These are phyloP conservation scores for Frankliniella fusca DNA, from an alignment of 2,888 invertebrate genomes.

Conservation along the genomic window DNA sequence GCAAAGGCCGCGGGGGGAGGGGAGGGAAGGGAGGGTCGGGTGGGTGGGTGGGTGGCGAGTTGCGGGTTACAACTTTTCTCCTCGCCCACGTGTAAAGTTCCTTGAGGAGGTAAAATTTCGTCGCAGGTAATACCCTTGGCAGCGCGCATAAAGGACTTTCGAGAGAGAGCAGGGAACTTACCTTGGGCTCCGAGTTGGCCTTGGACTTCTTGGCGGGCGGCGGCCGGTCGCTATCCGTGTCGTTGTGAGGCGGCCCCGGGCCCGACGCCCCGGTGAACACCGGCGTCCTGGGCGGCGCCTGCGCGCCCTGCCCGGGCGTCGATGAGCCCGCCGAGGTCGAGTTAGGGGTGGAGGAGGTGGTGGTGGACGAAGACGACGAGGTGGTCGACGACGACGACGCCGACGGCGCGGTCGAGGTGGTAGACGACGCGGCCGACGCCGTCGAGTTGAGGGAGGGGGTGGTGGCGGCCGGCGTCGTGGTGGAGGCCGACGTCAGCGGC, in stretches of 20 bases:
- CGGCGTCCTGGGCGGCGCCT: slow-evolving; percentile 50
- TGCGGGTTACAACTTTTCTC: too few species aligned
- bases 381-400: slow-evolving; percentile 52
- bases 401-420: slow-evolving; percentile 42
- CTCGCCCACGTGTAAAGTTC: too few species aligned
- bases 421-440: slow-evolving; percentile 50
- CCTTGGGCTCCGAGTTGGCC: slow-evolving; percentile 58
- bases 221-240: slow-evolving; percentile 48
- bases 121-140: neutral
- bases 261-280: slow-evolving; percentile 47
- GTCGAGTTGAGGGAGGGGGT: slow-evolving; percentile 51
- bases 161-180: slow-evolving; percentile 46
- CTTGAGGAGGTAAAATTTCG: too few species aligned
- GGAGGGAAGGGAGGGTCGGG: too few species aligned
- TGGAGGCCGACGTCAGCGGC: slow-evolving; percentile 42
- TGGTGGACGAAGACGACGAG: slow-evolving; percentile 43
- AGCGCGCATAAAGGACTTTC: neutral
- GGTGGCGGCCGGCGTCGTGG: slow-evolving; percentile 50
- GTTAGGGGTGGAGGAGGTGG: slow-evolving; percentile 42
- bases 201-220: slow-evolving; percentile 61
- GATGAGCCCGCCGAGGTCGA: slow-evolving; percentile 50
- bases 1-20: too few species aligned
- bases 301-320: slow-evolving; percentile 48
- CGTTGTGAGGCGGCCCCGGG: slow-evolving; percentile 45
- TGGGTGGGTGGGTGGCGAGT: too few species aligned